Evolutionary conservation across 2,888 invertebrate genomes (phyloP).

Genomic region (Listrodromus nycthemerus): DNA sequence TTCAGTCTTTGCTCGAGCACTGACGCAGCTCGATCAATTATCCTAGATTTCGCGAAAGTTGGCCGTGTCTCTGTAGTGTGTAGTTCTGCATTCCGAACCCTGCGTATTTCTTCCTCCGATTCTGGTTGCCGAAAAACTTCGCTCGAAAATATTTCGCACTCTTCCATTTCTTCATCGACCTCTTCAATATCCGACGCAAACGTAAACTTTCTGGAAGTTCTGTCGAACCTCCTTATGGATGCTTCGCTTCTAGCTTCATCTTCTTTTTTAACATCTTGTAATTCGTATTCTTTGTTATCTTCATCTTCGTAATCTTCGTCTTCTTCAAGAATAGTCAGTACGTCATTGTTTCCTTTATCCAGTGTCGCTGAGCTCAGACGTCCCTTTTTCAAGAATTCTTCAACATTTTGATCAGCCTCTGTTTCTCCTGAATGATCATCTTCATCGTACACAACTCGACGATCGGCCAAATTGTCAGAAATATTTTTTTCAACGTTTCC

Average conservation of each 20-base stretch:
- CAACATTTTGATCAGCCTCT: slow-evolving; percentile 3
- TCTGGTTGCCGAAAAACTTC: slow-evolving; percentile 9
- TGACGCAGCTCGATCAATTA: slow-evolving; percentile 35
- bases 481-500: slow-evolving; percentile 7
- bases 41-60: slow-evolving; percentile 30
- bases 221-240: slow-evolving; percentile 4
- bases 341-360: background rate
- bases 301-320: slow-evolving; percentile 22
- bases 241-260: slow-evolving; percentile 3
- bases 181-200: slow-evolving; percentile 38
- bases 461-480: background rate
- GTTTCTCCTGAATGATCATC: background rate
- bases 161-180: slow-evolving; percentile 48
- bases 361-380: background rate
- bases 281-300: background rate
- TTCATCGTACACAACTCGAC: slow-evolving; percentile 8
- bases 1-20: slow-evolving; percentile 59
- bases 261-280: background rate
- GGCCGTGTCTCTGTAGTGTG: background rate
- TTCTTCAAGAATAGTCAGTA: background rate
- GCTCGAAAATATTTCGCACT: background rate
- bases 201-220: slow-evolving; percentile 23
- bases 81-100: background rate
- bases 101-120: background rate
- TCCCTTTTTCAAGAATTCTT: background rate